Evolutionary conservation across 2,888 invertebrate genomes (phyloP), one percentile per base, ranked within the genome.

Genomic region (Rhogogaster chlorosoma): DNA sequence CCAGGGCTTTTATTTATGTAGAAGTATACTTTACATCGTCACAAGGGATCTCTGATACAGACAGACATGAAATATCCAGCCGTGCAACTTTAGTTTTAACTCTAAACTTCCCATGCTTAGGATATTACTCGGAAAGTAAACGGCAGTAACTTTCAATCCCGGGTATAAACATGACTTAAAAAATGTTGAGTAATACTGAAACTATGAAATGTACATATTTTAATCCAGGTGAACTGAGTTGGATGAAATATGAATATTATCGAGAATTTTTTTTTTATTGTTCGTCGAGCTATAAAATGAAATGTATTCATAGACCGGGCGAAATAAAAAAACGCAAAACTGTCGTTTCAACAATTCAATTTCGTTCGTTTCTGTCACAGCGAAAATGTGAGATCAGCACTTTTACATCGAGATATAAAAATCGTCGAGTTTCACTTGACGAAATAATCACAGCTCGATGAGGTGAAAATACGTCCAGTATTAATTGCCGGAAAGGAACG

Each of bases 361-460:
- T 42, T 22, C n/a, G 26, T 38, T 73, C 22, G 12, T 67, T 32
- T 67, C 32, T 67, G 67, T 67, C 32, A 18, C 67, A 12, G 26
- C 12, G 22, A 18, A 61, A 61, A 61, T 61, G 26, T 26, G 61
- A 61, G 61, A 61, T 61, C 61, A 26, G 26, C 26, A 61, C 22
- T 67, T 67, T 67, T 67, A 32, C 67, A 29, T 67, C 67, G 67
- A 32, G 67, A 26, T 67, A 67, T 67, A 15, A 67, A 32, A 32
- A 32, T 67, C 32, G 32, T 29, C 18, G 29, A 32, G 12, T 32
- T 67, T 18, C 22, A 73, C 73, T 73, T 42, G 73, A 42, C 12
- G 42, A 73, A 45, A 42, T 42, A 38, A 73, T 73, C 42, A 73
- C 73, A 22, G 26, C 32, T 67, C 32, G 67, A 67, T 32, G 29